Conservation (phyloP, 2,113 vertebrate genomes). For the Zeus faber region DNA sequence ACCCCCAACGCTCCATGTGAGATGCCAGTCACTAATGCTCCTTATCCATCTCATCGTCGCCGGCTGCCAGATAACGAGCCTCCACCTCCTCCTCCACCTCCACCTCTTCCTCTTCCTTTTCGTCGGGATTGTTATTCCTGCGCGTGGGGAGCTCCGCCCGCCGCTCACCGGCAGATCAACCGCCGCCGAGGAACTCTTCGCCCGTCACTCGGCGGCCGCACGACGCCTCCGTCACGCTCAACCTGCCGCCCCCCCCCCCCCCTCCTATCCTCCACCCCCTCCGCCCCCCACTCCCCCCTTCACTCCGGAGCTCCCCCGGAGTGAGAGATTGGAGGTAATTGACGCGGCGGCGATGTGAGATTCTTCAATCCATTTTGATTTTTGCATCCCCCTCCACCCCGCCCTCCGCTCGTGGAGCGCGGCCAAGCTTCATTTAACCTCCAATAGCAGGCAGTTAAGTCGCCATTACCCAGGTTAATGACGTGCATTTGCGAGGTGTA, state of each 20-base stretch:
- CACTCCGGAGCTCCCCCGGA: neutral
- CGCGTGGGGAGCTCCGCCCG: slow-evolving; percentile 22
- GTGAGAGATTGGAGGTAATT: neutral
- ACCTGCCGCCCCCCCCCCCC: slow-evolving; percentile 8
- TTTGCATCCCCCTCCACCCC: too few relatives aligned
- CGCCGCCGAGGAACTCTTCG: slow-evolving; percentile 50
- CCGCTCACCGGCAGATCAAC: slow-evolving; percentile 43
- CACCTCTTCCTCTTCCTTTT: slow-evolving; percentile 4
- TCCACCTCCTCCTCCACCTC: too few relatives aligned
- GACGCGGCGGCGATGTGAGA: too few relatives aligned
- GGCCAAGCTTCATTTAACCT: slow-evolving; percentile 37
- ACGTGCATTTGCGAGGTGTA: slow-evolving; percentile 46
- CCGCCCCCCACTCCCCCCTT: too few relatives aligned
- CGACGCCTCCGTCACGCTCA: slow-evolving; percentile 27
- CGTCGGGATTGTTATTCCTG: slow-evolving; percentile 31
- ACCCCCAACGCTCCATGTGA: too few relatives aligned
- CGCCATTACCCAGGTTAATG: slow-evolving; percentile 34
- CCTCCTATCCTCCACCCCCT: neutral
- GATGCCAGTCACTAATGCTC: too few relatives aligned
- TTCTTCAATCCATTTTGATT: too few relatives aligned
- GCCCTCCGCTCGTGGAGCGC: neutral
- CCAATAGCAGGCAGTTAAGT: slow-evolving; percentile 42
- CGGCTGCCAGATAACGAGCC: too few relatives aligned
- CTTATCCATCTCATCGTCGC: too few relatives aligned
- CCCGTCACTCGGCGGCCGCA: slow-evolving; percentile 30